These are phyloP conservation scores for Eumerus sabulonum DNA, from an alignment of 2,888 invertebrate species.

Conservation along the genomic window DNA sequence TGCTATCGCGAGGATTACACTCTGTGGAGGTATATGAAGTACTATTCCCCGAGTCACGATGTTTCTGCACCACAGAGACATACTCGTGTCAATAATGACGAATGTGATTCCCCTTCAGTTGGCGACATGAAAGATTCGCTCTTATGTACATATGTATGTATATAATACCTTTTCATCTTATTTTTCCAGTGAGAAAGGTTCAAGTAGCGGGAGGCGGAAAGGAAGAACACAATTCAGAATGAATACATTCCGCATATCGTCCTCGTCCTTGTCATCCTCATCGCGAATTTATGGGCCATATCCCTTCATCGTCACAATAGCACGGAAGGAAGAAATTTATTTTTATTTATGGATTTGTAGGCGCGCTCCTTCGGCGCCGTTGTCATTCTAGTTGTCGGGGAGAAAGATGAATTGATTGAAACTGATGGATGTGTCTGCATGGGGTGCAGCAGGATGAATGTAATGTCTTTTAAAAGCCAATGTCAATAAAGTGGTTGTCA, in stretches of 20 bases:
- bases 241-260: constrained; percentile 14
- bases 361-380: constrained; percentile 8
- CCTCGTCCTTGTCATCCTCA: neutral
- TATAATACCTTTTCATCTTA: too few relatives aligned
- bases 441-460: constrained; percentile 35
- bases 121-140: constrained; percentile 23
- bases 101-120: constrained; percentile 59
- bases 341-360: constrained; percentile 24
- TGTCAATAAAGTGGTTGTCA: constrained; percentile 66
- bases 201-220: too few relatives aligned
- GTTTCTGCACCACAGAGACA: constrained; percentile 44
- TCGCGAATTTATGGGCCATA: constrained; percentile 6
- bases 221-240: constrained; percentile 52
- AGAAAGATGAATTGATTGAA: constrained; percentile 58
- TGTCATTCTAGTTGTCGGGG: too few relatives aligned
- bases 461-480: constrained; percentile 65
- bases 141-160: too few relatives aligned
- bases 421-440: constrained; percentile 61
- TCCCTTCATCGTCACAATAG: constrained; percentile 4
- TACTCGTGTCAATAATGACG: constrained; percentile 67
- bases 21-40: constrained; percentile 67
- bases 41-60: constrained; percentile 56
- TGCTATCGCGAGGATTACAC: constrained; percentile 56
- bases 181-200: too few relatives aligned
- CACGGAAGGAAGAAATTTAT: constrained; percentile 34